A percentile compares a stretch with the other conserved stretches of the same genome.
These are phyloP conservation scores for Phocoena phocoena DNA, from an alignment of 2,113 vertebrate species.

Conservation along the genomic window DNA sequence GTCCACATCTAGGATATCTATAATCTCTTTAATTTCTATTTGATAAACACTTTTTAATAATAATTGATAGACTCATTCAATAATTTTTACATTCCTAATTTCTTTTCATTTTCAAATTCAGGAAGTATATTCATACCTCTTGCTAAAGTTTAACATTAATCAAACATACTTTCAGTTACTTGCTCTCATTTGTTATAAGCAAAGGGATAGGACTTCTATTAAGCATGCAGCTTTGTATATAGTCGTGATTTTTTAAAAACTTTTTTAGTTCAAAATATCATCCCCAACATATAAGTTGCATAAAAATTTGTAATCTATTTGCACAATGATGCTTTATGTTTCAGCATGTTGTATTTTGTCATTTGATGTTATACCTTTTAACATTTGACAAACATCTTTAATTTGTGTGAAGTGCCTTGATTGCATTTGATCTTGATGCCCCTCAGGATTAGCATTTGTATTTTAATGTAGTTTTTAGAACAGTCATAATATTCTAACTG, in stretches of 20 bases:
- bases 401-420: neutral
- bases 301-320: conserved; percentile 15
- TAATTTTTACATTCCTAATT: neutral
- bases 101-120: neutral
- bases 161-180: neutral
- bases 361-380: neutral
- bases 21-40: conserved; percentile 16
- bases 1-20: neutral
- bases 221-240: neutral
- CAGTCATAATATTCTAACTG: neutral
- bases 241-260: neutral
- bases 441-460: neutral
- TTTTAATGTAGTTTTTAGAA: conserved; percentile 38
- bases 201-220: neutral
- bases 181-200: neutral
- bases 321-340: neutral
- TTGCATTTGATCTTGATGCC: neutral
- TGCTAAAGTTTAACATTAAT: neutral
- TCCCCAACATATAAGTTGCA: neutral
- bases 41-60: neutral
- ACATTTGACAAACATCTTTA: neutral
- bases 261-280: conserved; percentile 35
- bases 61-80: neutral
- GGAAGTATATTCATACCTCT: neutral
- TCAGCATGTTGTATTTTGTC: conserved; percentile 16